Evolutionary conservation across 2,888 invertebrate genomes (phyloP), one percentile per base, ranked within the genome.

Genomic region (Agrotis ipsilon): DNA sequence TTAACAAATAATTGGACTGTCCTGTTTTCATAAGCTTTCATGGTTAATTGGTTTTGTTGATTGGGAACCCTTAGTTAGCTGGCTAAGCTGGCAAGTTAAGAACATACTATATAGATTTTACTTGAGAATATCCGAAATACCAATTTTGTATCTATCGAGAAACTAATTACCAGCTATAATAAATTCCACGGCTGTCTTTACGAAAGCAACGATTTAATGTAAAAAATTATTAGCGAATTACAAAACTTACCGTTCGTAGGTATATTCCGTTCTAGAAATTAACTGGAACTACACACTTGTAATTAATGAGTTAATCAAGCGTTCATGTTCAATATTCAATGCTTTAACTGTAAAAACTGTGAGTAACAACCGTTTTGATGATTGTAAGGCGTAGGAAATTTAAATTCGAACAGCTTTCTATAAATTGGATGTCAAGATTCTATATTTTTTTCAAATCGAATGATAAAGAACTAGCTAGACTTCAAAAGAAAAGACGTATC

Each of bases 261-360:
- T 76, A 72, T 77, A 81, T 78, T 81, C 79, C 85, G 86, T 87
- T 88, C 86, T 87, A 86, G 81, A 88, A 88, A 87, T 81, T 85
- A 87, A 86, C 83, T 84, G 72, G 83, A 75, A 81, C 87, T 82
- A 81, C 39, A 39, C 11, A 39, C 71, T 86, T 87, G 32, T 71
- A 80, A 76, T 81, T 77, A 89, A 89, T 86, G 88, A 90, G 82
- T 89, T 86, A 90, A 92, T 92, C 88, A 92, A 87, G 89, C 89
- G 88, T 89, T 84, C 81, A 69, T 81, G 83, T 86, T 90, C 81
- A 86, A 85, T 87, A 86, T 85, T 86, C 84, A 85, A 81, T 87
- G 81, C 86, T 83, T 84, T 85, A 82, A 84, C 74, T 78, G 70
- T 73, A 79, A 77, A 76, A 62, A 68, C 60, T 49, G 51, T 58